Evolutionary conservation across 2,888 invertebrate genomes (phyloP).

Genomic region (Polymixis lichenea): DNA sequence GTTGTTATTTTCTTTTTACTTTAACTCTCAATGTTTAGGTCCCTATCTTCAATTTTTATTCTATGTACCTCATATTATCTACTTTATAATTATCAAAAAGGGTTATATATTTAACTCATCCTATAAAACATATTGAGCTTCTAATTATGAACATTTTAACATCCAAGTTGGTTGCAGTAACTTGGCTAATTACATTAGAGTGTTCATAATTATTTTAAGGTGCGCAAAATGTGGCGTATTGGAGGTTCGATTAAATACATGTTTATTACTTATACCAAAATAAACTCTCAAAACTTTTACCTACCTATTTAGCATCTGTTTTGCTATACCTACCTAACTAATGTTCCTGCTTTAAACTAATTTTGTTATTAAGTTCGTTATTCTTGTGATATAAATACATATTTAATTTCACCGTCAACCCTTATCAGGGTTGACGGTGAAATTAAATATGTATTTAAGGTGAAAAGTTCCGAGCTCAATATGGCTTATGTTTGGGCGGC

Average conservation of each 20-base stretch:
- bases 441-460: conserved; percentile 68
- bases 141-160: not conserved
- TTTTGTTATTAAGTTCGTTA: not conserved
- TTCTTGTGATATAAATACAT: conserved; percentile 38
- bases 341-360: not conserved
- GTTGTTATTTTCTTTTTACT: conserved; percentile 61
- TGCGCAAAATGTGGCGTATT: not conserved
- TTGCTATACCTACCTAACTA: not conserved
- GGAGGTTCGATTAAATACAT: not conserved
- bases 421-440: not conserved
- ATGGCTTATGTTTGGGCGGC: conserved; percentile 80
- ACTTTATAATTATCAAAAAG: not conserved
- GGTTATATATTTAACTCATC: not conserved
- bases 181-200: not conserved
- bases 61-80: not conserved
- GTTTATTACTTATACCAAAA: not conserved
- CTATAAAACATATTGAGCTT: not conserved
- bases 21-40: not conserved
- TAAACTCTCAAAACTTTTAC: not conserved
- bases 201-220: not conserved
- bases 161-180: not conserved
- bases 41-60: not conserved
- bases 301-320: not conserved
- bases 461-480: conserved; percentile 77
- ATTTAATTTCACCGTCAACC: not conserved